Conservation (phyloP, 2,797 vertebrate species). For the Centropyge bicolor region DNA sequence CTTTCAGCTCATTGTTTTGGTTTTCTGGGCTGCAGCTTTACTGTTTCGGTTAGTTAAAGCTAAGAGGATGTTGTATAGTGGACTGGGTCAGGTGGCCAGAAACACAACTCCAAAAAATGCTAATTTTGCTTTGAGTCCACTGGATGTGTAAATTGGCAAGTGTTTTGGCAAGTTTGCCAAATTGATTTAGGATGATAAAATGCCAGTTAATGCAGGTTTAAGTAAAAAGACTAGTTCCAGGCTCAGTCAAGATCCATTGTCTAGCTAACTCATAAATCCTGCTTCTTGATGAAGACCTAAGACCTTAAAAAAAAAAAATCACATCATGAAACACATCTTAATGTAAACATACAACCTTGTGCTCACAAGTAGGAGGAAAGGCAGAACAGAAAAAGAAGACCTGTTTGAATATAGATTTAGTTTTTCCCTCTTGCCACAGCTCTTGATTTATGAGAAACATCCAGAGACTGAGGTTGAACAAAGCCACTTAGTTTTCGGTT, state of each 20-base stretch:
- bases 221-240: neutral
- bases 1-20: neutral
- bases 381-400: neutral
- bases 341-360: slow-evolving; percentile 11
- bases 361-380: neutral
- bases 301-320: neutral
- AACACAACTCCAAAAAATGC: neutral
- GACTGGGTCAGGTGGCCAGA: neutral
- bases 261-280: slow-evolving; percentile 8
- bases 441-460: slow-evolving; percentile 26
- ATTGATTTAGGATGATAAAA: neutral
- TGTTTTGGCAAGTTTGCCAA: neutral
- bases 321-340: slow-evolving; percentile 6
- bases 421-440: slow-evolving; percentile 9
- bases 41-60: neutral
- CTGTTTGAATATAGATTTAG: neutral
- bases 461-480: slow-evolving; percentile 16
- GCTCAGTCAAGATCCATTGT: neutral
- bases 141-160: neutral
- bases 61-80: neutral
- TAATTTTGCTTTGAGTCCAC: neutral
- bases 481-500: slow-evolving; percentile 21
- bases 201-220: neutral
- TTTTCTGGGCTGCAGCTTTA: neutral
- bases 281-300: slow-evolving; percentile 19